These are phyloP conservation scores for Hippocampus kuda DNA, from an alignment of 2,797 vertebrate genomes.

Conservation along the genomic window DNA sequence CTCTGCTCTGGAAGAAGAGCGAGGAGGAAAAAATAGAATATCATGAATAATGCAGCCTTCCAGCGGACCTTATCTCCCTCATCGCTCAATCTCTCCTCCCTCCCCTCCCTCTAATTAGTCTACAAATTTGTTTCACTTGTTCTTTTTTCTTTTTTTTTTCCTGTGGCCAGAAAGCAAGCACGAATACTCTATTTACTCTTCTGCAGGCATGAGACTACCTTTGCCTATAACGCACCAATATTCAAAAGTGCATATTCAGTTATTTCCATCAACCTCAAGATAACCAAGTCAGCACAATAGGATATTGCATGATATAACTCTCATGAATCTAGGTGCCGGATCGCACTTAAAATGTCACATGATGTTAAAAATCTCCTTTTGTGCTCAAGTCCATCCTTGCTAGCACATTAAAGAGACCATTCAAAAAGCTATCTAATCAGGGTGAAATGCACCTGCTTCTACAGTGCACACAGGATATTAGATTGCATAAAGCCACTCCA, in stretches of 20 bases:
- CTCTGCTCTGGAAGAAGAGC: slow-evolving; percentile 35
- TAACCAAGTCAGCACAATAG: slow-evolving; percentile 40
- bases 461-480: slow-evolving; percentile 12
- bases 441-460: slow-evolving; percentile 33
- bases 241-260: neutral
- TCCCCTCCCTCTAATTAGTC: slow-evolving; percentile 55
- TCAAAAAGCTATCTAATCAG: slow-evolving; percentile 45
- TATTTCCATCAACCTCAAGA: neutral
- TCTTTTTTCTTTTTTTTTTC: slow-evolving; percentile 11
- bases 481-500: slow-evolving; percentile 32
- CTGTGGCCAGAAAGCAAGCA: neutral
- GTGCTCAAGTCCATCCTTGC: slow-evolving; percentile 11
- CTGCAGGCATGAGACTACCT: neutral
- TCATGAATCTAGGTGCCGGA: slow-evolving; percentile 34
- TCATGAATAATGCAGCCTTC: slow-evolving; percentile 59
- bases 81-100: slow-evolving; percentile 26
- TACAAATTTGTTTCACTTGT: slow-evolving; percentile 56
- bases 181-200: neutral
- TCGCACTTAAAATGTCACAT: slow-evolving; percentile 38
- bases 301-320: slow-evolving; percentile 25
- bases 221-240: neutral
- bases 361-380: slow-evolving; percentile 27
- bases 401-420: slow-evolving; percentile 33
- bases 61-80: slow-evolving; percentile 29
- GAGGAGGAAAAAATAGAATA: slow-evolving; percentile 20